Percentiles rank a stretch among this genome's conserved stretches.
Evolutionary conservation across 2,888 invertebrate genomes (phyloP).

Genomic region (Resseliella maxima): DNA sequence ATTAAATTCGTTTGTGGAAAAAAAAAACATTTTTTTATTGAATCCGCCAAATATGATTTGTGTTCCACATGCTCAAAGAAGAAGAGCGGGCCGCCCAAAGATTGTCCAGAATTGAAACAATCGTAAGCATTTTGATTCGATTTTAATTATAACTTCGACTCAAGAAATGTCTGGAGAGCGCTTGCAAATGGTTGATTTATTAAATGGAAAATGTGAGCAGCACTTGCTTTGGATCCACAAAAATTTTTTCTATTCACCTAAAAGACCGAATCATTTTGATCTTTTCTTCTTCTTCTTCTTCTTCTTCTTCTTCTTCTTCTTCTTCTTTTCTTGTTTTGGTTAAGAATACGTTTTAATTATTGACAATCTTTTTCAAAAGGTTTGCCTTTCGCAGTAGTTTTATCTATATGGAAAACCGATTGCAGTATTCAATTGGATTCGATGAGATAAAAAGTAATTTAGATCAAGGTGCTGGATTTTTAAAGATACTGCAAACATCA

Average conservation of each 20-base stretch:
- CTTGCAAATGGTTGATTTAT: constrained; percentile 53
- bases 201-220: constrained; percentile 39
- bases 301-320: no score
- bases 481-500: background rate
- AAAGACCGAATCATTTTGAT: background rate
- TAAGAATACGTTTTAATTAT: background rate
- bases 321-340: background rate
- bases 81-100: background rate
- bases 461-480: background rate
- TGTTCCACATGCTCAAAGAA: constrained; percentile 34
- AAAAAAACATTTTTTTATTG: background rate
- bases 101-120: background rate
- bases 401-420: background rate
- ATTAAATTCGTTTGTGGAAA: background rate
- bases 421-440: background rate
- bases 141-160: constrained; percentile 35
- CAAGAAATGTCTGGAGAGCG: constrained; percentile 43
- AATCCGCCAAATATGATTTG: constrained; percentile 53
- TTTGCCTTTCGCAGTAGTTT: background rate
- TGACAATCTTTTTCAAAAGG: constrained; percentile 18
- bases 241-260: background rate
- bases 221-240: background rate
- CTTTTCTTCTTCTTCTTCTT: no score
- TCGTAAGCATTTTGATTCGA: constrained; percentile 51
- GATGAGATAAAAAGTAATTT: background rate